A percentile compares a stretch with the other conserved stretches of the same genome.
phyloP scores from a whole-genome alignment of 2,113 vertebrate genomes.

The Cryptotis parvus region DNA sequence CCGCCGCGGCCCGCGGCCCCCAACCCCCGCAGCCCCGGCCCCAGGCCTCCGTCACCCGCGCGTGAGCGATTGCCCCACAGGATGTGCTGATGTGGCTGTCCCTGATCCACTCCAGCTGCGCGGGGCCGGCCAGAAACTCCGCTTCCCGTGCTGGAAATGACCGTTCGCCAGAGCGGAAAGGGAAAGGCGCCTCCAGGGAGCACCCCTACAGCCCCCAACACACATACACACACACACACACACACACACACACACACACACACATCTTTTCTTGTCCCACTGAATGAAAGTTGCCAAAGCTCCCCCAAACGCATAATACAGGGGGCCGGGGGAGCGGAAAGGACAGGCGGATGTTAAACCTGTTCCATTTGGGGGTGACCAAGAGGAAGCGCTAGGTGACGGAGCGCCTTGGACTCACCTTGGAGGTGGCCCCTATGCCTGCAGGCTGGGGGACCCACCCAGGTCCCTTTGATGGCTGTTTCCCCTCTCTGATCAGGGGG shows the following conservation, averaged over 20 bases:
- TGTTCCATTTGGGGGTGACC: not conserved
- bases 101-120: slow-evolving; percentile 67
- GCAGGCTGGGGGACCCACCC: too few relatives aligned
- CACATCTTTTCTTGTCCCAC: slow-evolving; percentile 31
- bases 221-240: too few relatives aligned
- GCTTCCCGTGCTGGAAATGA: slow-evolving; percentile 78
- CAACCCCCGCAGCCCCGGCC: not conserved
- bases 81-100: slow-evolving; percentile 66
- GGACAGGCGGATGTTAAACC: not conserved
- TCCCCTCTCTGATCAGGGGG: not conserved
- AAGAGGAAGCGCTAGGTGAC: not conserved
- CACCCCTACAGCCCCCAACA: not conserved
- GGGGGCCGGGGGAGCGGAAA: not conserved
- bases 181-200: slow-evolving; percentile 47
- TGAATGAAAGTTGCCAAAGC: slow-evolving; percentile 18
- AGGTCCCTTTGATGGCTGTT: too few relatives aligned
- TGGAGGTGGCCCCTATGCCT: not conserved
- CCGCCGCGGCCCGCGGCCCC: not conserved
- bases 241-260: not conserved
- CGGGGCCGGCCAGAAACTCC: slow-evolving; percentile 46
- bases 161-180: slow-evolving; percentile 63
- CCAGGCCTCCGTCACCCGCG: fast-evolving
- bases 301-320: not conserved
- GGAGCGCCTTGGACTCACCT: not conserved
- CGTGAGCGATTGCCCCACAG: slow-evolving; percentile 74